A percentile compares a stretch with the other conserved stretches of the same genome.
These are phyloP conservation scores for Imbricaverruca yamaguchii DNA, from an alignment of 2,888 invertebrate species.

Conservation along the genomic window DNA sequence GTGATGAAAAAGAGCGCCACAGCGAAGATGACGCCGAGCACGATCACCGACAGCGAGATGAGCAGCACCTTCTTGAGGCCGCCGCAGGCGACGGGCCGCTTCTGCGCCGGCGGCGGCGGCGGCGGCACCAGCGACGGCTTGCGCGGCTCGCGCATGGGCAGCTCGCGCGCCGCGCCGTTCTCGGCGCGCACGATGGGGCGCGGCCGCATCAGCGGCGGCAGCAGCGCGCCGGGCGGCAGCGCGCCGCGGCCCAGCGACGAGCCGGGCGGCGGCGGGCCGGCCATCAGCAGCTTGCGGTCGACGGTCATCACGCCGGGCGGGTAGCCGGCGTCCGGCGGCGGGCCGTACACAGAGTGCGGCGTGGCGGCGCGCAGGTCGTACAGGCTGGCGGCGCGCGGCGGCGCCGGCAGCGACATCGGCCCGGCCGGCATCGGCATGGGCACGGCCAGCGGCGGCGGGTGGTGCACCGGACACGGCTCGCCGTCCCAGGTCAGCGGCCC, in stretches of 20 bases:
- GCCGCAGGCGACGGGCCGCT: not conserved
- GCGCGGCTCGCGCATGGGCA: conserved; percentile 25
- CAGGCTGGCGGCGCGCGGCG: conserved; percentile 8
- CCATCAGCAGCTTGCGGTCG: conserved; percentile 5
- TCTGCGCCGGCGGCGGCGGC: not conserved
- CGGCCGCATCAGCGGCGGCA: conserved; percentile 20
- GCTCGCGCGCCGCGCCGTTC: conserved; percentile 25
- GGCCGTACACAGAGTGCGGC: conserved; percentile 9
- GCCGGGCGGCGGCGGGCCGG: conserved; percentile 7
- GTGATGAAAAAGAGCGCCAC: conserved; percentile 18
- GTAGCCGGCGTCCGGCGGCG: not conserved
- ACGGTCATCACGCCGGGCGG: not conserved
- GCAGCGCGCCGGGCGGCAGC: conserved; percentile 20
- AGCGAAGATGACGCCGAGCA: conserved; percentile 1
- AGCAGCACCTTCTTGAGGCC: not conserved
- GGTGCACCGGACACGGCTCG: conserved; percentile 29
- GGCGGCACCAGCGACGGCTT: conserved; percentile 21
- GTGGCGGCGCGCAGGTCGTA: conserved; percentile 6
- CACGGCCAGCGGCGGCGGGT: conserved; percentile 1
- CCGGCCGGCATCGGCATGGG: not conserved
- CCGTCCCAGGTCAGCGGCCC: conserved; percentile 28
- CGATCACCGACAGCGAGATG: conserved; percentile 8
- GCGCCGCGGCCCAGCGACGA: conserved; percentile 16
- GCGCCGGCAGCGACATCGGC: conserved; percentile 8
- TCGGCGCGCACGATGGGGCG: conserved; percentile 24